phyloP scores from a whole-genome alignment of 2,113 vertebrate genomes.

The Potamarius usumacintae region DNA sequence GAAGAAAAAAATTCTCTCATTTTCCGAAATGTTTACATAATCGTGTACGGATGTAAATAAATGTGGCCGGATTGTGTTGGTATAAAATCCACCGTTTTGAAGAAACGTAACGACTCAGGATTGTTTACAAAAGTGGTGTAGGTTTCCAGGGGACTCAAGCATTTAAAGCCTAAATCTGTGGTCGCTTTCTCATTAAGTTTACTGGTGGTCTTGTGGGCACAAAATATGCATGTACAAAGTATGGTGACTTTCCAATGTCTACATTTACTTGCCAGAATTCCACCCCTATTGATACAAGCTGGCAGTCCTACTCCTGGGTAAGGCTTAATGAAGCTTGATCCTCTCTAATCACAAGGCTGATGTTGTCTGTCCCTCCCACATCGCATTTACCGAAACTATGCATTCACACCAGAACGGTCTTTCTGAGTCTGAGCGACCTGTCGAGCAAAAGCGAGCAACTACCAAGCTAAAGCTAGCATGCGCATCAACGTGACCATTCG shows the following conservation, averaged over 20 bases:
- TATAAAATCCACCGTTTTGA: not conserved
- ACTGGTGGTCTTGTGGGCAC: conserved; percentile 13
- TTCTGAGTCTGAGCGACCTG: not conserved
- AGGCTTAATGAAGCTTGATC: conserved; percentile 24
- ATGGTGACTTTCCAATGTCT: conserved; percentile 28
- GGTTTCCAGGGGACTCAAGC: conserved; percentile 9
- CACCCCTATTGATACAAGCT: conserved; percentile 26
- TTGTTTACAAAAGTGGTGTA: conserved; percentile 12
- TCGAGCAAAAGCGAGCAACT: not conserved
- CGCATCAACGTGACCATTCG: not conserved
- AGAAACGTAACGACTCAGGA: not conserved
- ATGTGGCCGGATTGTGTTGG: not conserved
- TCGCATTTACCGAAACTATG: conserved; percentile 4
- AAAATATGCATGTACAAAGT: conserved; percentile 29
- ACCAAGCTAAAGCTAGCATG: not conserved
- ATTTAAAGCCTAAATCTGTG: conserved; percentile 17
- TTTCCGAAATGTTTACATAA: not conserved
- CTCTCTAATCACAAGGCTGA: conserved; percentile 14
- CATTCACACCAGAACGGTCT: not conserved
- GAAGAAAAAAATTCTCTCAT: not conserved
- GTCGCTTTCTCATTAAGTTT: conserved; percentile 19
- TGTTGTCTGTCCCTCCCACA: conserved; percentile 1
- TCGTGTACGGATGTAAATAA: not conserved
- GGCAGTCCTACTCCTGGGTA: conserved; percentile 10
- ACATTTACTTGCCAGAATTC: conserved; percentile 22